Percentiles rank a stretch among this genome's conserved stretches.
phyloP scores from a whole-genome alignment of 1,140 invertebrate genomes.

The Drosophila sp. region DNA sequence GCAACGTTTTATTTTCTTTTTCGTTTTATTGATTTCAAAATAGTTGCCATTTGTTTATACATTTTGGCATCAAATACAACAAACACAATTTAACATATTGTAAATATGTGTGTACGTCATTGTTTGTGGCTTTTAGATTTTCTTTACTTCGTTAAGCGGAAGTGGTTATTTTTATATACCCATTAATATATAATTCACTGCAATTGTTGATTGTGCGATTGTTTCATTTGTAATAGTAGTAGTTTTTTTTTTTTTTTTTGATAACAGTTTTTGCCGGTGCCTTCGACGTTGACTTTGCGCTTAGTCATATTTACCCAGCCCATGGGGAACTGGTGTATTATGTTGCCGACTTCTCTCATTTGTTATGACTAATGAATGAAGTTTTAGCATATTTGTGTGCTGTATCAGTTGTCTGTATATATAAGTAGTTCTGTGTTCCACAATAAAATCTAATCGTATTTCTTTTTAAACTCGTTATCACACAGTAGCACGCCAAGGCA shows the following conservation, averaged over 20 bases:
- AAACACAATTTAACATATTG: conserved; percentile 39
- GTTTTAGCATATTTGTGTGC: conserved; percentile 29
- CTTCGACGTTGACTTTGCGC: conserved; percentile 13
- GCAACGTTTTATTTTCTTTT: conserved; percentile 23
- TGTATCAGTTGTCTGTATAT: conserved; percentile 30
- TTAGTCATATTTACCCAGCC: conserved; percentile 37
- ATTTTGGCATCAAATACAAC: conserved; percentile 30
- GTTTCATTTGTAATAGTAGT: conserved; percentile 6
- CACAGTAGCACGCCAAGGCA: conserved; percentile 10
- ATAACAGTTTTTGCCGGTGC: conserved; percentile 33
- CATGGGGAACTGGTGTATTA: conserved; percentile 49
- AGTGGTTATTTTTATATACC: conserved; percentile 19
- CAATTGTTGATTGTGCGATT: conserved; percentile 12
- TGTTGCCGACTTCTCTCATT: conserved; percentile 37
- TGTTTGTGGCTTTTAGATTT: conserved; percentile 21
- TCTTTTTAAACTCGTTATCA: conserved; percentile 29
- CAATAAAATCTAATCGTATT: conserved; percentile 77
- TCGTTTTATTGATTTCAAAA: conserved; percentile 40
- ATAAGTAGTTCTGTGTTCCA: conserved; percentile 41
- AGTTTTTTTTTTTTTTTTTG: conserved; percentile 20
- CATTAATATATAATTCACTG: conserved; percentile 9
- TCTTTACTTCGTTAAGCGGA: conserved; percentile 17
- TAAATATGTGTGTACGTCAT: conserved; percentile 32
- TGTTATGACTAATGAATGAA: conserved; percentile 45
- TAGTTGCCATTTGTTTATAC: conserved; percentile 37